Evolutionary conservation across 2,888 invertebrate species (phyloP), one percentile per base, ranked within the genome.

Genomic region (Himalopsyche kuldschensis): DNA sequence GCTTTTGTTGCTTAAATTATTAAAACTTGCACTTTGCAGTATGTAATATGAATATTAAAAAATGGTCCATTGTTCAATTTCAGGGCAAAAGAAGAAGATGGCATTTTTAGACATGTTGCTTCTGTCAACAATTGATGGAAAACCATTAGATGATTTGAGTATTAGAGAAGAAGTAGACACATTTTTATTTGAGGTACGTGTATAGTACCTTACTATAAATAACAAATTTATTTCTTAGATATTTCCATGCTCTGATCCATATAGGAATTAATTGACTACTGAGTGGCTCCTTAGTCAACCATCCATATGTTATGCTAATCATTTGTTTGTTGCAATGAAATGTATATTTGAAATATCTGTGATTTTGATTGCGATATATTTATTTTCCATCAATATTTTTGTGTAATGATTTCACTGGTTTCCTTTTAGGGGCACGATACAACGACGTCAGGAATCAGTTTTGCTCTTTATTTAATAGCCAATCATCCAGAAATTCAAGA

Each of bases 161-260:
- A 92, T 95, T 75, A 90, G 94, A 82, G 94, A 95, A 88, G 94
- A 95, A 90, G 94, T 95, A 0, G 94, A 95, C 86, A 95, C 95
- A 0, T 95, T 95, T 87, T 94, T 95, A 93, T 95, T 95, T 89
- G 95, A 93, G 89, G 41, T 41, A 41, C 4, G 11, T 41, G 15
- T 3, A 5, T 5, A 41, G 15, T 41, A 15, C 11, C n/a, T n/a
- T n/a, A n/a, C 11, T 15, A 15, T 15, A 41, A 41, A 41, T 3
- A 41, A 3, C 11, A 2, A 15, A 41, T 15, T 41, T 41, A 41
- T 41, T 15, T 15, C 15, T 41, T 4, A 15, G 4, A 15, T 35
- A 35, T 41, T 41, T 15, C 15, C 11, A 11, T 41, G 15, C 3
- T 41, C n/a, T 41, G 15, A 41, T 15, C 11, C 3, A 3, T 6